A percentile compares a stretch with the other conserved stretches of the same genome.
Evolutionary conservation across 2,113 vertebrate genomes (phyloP).

Genomic region (Petrocephalus microphthalmus): DNA sequence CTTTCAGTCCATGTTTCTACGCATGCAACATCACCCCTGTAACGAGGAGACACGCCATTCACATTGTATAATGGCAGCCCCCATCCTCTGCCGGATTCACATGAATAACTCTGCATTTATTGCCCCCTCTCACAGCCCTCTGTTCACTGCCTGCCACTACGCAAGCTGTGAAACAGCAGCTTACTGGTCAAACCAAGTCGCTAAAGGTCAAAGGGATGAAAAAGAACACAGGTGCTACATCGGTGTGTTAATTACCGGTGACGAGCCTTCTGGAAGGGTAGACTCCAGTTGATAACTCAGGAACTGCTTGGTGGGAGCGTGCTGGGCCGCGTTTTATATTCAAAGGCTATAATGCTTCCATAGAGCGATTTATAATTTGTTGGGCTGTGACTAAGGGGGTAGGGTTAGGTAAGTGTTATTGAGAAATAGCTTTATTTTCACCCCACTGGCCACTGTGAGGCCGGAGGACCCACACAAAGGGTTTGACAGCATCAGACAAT

Average conservation of each 20-base stretch:
- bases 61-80: neutral
- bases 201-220: neutral
- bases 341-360: neutral
- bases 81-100: neutral
- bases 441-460: too few species aligned
- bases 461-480: too few species aligned
- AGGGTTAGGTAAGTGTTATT: neutral
- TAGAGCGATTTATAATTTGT: neutral
- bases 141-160: neutral
- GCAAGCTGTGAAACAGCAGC: neutral
- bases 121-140: neutral
- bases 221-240: neutral
- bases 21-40: neutral
- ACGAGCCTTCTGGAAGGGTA: neutral
- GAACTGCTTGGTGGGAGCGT: neutral
- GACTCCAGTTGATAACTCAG: neutral
- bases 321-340: neutral
- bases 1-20: neutral
- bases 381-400: neutral
- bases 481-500: too few species aligned
- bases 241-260: constrained; percentile 15
- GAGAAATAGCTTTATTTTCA: too few species aligned
- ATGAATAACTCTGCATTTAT: neutral
- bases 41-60: neutral
- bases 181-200: neutral